These are phyloP conservation scores for Spodoptera frugiperda DNA, from an alignment of 1,140 invertebrate genomes.

Conservation along the genomic window DNA sequence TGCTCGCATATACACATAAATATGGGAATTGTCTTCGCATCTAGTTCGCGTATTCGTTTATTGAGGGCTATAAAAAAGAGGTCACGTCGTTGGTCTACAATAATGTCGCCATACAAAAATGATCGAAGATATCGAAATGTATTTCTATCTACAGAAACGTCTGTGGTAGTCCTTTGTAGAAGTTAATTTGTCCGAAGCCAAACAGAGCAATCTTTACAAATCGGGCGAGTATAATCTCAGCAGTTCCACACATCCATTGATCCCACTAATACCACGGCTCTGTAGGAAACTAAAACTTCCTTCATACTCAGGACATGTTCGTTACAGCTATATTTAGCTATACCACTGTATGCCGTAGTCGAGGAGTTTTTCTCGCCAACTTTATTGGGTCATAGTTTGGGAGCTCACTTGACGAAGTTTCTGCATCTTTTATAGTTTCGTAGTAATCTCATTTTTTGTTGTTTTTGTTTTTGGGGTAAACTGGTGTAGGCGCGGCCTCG, in stretches of 20 bases:
- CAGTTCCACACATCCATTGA: constrained; percentile 10
- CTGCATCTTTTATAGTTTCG: constrained; percentile 38
- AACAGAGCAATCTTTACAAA: constrained; percentile 10
- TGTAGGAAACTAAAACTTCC: constrained; percentile 11
- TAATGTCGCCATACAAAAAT: too few relatives aligned
- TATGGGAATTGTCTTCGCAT: constrained; percentile 31
- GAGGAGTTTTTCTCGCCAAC: constrained; percentile 26
- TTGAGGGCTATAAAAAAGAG: constrained; percentile 33
- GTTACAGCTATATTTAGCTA: constrained; percentile 25
- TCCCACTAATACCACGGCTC: constrained; percentile 10
- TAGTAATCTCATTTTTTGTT: constrained; percentile 46
- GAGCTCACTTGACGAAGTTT: constrained; percentile 37
- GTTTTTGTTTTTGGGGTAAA: constrained; percentile 38
- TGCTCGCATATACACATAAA: constrained; percentile 34
- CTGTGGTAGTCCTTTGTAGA: neutral
- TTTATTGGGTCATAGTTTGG: constrained; percentile 43
- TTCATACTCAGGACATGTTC: constrained; percentile 12
- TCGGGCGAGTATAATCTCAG: constrained; percentile 2
- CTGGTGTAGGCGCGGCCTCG: neutral
- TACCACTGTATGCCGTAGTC: neutral
- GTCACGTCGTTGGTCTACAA: constrained; percentile 7
- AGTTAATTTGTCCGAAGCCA: constrained; percentile 4
- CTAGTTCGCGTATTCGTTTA: constrained; percentile 37
- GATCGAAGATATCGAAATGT: too few relatives aligned
- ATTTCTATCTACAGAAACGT: neutral